These are phyloP conservation scores for Eretmochelys imbricata DNA, from an alignment of 2,113 vertebrate genomes.

Conservation along the genomic window DNA sequence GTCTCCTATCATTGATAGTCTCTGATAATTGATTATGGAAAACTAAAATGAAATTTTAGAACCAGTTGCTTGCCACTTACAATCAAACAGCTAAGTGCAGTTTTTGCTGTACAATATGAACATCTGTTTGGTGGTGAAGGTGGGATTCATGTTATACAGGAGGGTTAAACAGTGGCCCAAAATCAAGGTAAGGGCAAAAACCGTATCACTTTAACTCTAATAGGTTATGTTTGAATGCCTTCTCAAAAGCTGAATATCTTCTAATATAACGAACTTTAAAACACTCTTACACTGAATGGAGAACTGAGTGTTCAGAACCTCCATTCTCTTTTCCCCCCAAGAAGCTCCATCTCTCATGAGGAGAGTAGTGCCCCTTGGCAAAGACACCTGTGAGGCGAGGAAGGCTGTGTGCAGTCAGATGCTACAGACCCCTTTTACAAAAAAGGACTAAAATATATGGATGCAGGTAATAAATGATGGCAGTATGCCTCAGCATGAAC, in stretches of 20 bases:
- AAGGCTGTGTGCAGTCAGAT: neutral
- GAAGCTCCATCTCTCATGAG: too few relatives aligned
- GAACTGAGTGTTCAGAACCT: too few relatives aligned
- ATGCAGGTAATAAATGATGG: neutral
- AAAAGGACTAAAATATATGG: accelerated
- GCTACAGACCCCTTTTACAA: neutral
- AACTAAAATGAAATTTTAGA: neutral
- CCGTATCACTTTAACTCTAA: too few relatives aligned
- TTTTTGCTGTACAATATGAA: neutral
- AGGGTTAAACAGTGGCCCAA: too few relatives aligned
- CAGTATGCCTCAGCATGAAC: neutral
- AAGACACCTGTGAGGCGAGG: too few relatives aligned
- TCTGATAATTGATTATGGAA: neutral
- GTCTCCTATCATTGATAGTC: neutral
- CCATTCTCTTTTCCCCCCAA: neutral
- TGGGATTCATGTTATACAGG: neutral
- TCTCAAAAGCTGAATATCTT: too few relatives aligned
- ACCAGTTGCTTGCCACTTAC: neutral
- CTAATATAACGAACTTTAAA: too few relatives aligned
- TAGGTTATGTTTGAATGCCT: too few relatives aligned
- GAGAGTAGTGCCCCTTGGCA: too few relatives aligned
- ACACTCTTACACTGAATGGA: too few relatives aligned
- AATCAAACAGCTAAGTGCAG: neutral
- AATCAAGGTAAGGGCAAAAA: too few relatives aligned
- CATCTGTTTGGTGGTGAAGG: neutral